Conservation (phyloP, 2,888 invertebrate species). For the Agrochola lota region DNA sequence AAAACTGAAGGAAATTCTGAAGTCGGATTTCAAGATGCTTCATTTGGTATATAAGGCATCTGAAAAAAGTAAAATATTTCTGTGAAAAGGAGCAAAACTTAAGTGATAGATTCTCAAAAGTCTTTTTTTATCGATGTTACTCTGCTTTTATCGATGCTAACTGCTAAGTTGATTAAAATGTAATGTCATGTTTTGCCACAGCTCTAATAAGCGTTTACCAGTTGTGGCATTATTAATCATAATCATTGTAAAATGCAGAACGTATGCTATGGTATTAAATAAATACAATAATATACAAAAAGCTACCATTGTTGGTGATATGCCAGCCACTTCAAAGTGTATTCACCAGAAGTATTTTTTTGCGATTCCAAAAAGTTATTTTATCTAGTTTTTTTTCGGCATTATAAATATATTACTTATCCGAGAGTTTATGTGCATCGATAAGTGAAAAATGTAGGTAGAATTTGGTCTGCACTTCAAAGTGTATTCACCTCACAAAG, state of each 20-base stretch:
- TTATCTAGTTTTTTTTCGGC: not conserved
- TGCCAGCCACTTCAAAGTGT: not conserved
- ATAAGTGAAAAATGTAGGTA: not conserved
- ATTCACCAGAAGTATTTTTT: too few species aligned
- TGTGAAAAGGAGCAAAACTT: not conserved
- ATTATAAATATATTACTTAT: not conserved
- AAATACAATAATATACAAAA: not conserved
- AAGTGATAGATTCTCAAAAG: not conserved
- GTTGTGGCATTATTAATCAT: too few species aligned
- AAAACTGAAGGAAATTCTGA: too few species aligned
- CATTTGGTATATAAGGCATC: not conserved
- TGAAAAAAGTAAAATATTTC: not conserved
- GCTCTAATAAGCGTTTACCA: not conserved
- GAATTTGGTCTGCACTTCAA: not conserved
- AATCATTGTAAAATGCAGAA: not conserved
- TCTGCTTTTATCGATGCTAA: not conserved
- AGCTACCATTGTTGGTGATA: not conserved
- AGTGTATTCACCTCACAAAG: constrained; percentile 8
- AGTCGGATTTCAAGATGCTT: not conserved
- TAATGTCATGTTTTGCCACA: too few species aligned
- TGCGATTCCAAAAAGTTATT: not conserved
- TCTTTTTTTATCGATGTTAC: not conserved
- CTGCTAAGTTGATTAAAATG: not conserved
- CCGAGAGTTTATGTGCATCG: not conserved
- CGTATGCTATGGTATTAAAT: not conserved